These are phyloP conservation scores for Zaprionus lineosus DNA, from an alignment of 2,888 invertebrate genomes.

Conservation along the genomic window DNA sequence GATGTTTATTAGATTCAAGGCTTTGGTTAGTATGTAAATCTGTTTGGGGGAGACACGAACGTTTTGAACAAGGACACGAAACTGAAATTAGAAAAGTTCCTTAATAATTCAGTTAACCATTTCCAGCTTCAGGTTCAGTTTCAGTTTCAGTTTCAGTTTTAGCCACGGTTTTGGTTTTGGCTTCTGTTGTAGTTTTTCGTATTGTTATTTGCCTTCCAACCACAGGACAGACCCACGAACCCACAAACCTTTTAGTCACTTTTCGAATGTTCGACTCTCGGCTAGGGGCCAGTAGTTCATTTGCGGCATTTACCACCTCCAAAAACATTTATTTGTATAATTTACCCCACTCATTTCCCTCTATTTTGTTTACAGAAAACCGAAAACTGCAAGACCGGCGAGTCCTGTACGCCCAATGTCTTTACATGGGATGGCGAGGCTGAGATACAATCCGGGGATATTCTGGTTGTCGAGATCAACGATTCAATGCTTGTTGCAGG, in stretches of 20 bases:
- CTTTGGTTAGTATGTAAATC: constrained; percentile 60
- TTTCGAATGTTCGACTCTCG: constrained; percentile 44
- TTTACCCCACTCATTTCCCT: constrained; percentile 19
- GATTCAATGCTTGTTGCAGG: constrained; percentile 84
- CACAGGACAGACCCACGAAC: constrained; percentile 24
- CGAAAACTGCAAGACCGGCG: constrained; percentile 80
- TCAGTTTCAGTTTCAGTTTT: constrained; percentile 8
- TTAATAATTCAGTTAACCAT: constrained; percentile 70
- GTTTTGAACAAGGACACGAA: constrained; percentile 43
- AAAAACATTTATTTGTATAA: constrained; percentile 49
- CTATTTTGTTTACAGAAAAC: constrained; percentile 74
- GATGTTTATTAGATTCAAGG: constrained; percentile 68
- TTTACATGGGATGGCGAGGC: constrained; percentile 87
- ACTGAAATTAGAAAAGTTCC: constrained; percentile 72
- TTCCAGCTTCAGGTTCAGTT: constrained; percentile 19
- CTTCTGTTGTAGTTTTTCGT: constrained; percentile 1
- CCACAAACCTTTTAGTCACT: constrained; percentile 57
- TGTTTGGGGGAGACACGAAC: constrained; percentile 25
- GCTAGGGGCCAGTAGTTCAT: no score
- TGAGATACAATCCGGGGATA: constrained; percentile 89
- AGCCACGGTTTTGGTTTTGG: not conserved
- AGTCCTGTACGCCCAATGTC: constrained; percentile 85
- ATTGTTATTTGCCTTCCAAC: constrained; percentile 6
- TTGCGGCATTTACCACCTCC: no score
- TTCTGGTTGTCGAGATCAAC: constrained; percentile 88